Percentiles rank a stretch among this genome's conserved stretches.
Conservation (phyloP, 2,113 vertebrate species). For the Thomomys bottae region DNA sequence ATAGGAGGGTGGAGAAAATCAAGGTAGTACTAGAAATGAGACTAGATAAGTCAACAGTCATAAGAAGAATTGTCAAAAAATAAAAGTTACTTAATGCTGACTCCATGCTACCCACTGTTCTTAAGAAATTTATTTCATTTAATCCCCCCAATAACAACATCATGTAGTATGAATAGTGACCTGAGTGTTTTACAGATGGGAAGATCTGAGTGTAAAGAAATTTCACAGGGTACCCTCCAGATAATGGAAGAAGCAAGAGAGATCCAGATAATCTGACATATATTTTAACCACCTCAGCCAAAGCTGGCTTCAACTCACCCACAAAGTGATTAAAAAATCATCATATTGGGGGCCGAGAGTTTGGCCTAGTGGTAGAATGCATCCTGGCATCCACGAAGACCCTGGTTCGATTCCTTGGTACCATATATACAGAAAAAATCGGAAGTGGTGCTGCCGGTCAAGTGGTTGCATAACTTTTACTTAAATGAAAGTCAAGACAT, state of each 20-base stretch:
- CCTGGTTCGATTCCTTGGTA: too few species aligned
- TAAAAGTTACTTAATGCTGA: not conserved
- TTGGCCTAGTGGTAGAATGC: too few species aligned
- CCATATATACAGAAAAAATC: too few species aligned
- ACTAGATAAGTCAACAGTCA: not conserved
- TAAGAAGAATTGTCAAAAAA: not conserved
- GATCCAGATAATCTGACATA: not conserved
- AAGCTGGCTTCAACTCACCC: not conserved
- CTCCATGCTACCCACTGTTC: not conserved
- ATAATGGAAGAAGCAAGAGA: not conserved
- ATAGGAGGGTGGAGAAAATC: not conserved
- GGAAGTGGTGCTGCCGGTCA: too few species aligned
- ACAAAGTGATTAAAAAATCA: not conserved
- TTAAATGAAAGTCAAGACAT: too few species aligned
- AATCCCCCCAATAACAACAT: not conserved
- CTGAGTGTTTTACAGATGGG: not conserved
- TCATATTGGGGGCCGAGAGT: too few species aligned
- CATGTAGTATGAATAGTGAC: not conserved
- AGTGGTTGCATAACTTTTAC: conserved; percentile 22
- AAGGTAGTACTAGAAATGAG: conserved; percentile 19
- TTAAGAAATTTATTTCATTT: not conserved
- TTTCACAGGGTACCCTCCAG: not conserved
- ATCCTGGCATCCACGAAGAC: too few species aligned
- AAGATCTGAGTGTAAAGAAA: not conserved
- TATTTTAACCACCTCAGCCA: not conserved